Base-by-base conservation (phyloP, 2,888 invertebrate genomes). In the Campoletis raptor region DNA sequence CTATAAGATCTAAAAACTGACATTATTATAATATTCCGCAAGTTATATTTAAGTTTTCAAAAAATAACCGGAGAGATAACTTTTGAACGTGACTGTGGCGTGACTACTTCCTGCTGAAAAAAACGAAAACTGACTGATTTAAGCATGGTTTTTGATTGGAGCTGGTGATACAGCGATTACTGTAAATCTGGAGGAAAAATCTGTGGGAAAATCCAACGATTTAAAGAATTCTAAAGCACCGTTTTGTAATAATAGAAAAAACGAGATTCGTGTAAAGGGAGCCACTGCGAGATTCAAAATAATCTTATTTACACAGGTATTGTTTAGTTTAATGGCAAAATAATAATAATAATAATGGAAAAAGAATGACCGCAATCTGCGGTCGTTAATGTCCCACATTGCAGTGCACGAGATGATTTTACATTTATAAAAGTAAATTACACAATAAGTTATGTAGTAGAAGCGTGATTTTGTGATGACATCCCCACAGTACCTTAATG, bases 381-480 rank as follows among this genome's bases (percentile, higher is more conserved):
- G 77, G 66, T 48, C 48, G 48, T 10, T 36, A 21, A 7, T 52
- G 48, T 77, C 45, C 77, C 45, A 77, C 66, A 66, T 77, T 18
- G 36, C 37, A 30, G 15, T 30, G 24, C 24, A 69, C 42, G 5
- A 52, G 21, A 52, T 40, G n/a, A 45, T 76, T 76, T 45, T 45
- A 64, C n/a, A 30, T 77, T 66, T 37, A 30, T 37, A 61, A 66
- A 77, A 48, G 37, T 37, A 21, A 77, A 66, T 66, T 48, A 37
- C 48, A 48, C 21, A 77, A 77, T 21, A 69, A 21, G 42, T 69
- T 69, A 12, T 7, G 30, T 9, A 30, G 12, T 12, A 64, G 30
- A 7, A 61, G 18, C 42, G 40, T 77, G 48, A 48, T 77, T 15
- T 30, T 66, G 45, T 40, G 66, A 45, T 66, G 64, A 48, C 66